Conservation (phyloP, 2,113 vertebrate species). For the Mustelus asterias region DNA sequence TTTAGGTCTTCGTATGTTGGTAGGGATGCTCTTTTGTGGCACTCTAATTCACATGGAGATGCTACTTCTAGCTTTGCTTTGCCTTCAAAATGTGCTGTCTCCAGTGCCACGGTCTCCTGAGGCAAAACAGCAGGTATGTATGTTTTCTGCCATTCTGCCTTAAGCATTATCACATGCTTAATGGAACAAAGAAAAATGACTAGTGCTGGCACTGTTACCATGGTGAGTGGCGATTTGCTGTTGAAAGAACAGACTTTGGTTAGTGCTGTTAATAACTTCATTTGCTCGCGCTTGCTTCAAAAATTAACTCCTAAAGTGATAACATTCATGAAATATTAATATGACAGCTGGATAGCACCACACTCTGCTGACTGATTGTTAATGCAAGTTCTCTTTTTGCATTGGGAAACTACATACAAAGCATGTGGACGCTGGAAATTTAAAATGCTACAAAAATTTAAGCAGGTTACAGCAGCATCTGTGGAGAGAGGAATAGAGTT, state of each 20-base stretch:
- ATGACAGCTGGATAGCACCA: neutral
- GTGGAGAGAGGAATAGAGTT: neutral
- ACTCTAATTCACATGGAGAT: conserved; percentile 75
- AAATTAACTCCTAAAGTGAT: neutral
- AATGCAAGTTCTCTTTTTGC: neutral
- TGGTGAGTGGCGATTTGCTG: conserved; percentile 44
- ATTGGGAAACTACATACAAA: neutral
- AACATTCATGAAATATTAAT: conserved; percentile 13
- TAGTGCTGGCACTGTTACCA: conserved; percentile 53
- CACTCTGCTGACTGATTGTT: neutral
- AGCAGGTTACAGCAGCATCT: neutral
- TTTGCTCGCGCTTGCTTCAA: neutral
- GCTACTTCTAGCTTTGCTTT: conserved; percentile 72
- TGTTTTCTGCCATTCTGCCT: conserved; percentile 77
- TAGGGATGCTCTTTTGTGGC: conserved; percentile 70
- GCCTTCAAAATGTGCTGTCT: conserved; percentile 70
- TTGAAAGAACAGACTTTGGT: conserved; percentile 12
- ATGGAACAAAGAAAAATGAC: conserved; percentile 59
- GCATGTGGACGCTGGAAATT: too few species aligned
- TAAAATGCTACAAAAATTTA: too few species aligned
- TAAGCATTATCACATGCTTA: conserved; percentile 48
- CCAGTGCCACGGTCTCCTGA: conserved; percentile 62
- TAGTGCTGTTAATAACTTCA: neutral
- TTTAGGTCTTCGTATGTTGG: conserved; percentile 77
- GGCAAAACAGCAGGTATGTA: conserved; percentile 81